Conservation (phyloP, 1,140 invertebrate genomes). For the Zaprionus davidi region DNA sequence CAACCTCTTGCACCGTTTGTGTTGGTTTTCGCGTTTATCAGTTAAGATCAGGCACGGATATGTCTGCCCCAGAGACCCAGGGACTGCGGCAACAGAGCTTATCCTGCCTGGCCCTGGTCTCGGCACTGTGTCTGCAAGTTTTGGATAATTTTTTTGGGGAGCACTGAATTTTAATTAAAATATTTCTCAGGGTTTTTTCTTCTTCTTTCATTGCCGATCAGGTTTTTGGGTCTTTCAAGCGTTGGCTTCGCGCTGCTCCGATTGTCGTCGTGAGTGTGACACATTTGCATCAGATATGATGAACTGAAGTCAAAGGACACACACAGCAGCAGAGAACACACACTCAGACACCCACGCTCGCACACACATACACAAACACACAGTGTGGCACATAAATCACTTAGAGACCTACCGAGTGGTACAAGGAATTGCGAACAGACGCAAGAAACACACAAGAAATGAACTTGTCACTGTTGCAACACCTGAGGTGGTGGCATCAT, state of each 20-base stretch:
- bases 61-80: slow-evolving; percentile 37
- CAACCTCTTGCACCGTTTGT: slow-evolving; percentile 32
- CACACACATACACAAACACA: too few relatives aligned
- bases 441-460: slow-evolving; percentile 45
- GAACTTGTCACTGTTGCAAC: slow-evolving; percentile 65
- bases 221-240: slow-evolving; percentile 10
- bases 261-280: slow-evolving; percentile 75
- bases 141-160: slow-evolving; percentile 60
- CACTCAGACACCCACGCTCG: not conserved
- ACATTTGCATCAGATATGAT: slow-evolving; percentile 81
- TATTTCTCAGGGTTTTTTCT: slow-evolving; percentile 78
- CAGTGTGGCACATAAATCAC: slow-evolving; percentile 61
- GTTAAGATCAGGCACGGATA: slow-evolving; percentile 74
- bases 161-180: slow-evolving; percentile 82
- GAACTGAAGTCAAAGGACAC: slow-evolving; percentile 60
- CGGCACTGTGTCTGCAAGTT: slow-evolving; percentile 43
- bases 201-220: slow-evolving; percentile 3
- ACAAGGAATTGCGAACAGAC: slow-evolving; percentile 28
- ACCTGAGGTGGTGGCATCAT: slow-evolving; percentile 51
- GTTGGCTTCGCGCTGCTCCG: not conserved
- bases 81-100: slow-evolving; percentile 40
- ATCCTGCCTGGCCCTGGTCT: slow-evolving; percentile 59
- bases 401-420: slow-evolving; percentile 36
- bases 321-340: slow-evolving; percentile 14
- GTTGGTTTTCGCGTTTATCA: slow-evolving; percentile 81